Evolutionary conservation across 2,113 vertebrate species (phyloP).

Genomic region (Neofelis nebulosa): DNA sequence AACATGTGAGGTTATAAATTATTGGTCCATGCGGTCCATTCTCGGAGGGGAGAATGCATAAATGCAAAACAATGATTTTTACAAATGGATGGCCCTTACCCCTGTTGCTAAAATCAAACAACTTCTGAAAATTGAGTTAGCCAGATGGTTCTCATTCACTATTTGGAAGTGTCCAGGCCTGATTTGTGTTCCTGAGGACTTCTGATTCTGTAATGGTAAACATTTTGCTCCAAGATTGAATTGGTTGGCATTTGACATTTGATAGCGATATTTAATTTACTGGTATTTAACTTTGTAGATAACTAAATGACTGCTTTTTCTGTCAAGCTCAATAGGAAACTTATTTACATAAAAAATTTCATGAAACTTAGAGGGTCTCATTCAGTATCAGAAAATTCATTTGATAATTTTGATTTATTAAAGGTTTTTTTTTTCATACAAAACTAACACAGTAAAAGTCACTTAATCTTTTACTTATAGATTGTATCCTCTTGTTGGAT

Average conservation of each 20-base stretch:
- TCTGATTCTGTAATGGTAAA: neutral
- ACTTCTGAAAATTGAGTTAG: neutral
- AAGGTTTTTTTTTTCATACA: neutral
- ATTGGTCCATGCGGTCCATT: neutral
- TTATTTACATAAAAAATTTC: slow-evolving; percentile 1
- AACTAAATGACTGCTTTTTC: slow-evolving; percentile 8
- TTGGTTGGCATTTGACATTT: slow-evolving; percentile 11
- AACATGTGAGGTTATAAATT: neutral
- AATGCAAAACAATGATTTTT: neutral
- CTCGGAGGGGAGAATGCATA: neutral
- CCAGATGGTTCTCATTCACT: neutral
- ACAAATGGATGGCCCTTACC: neutral
- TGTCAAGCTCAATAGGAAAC: slow-evolving; percentile 15
- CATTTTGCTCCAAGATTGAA: neutral
- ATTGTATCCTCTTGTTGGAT: neutral
- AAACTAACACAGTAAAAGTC: neutral
- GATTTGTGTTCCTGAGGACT: neutral
- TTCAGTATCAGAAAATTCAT: slow-evolving; percentile 11
- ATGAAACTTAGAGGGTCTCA: slow-evolving; percentile 35
- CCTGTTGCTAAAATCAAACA: neutral
- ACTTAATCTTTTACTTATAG: neutral
- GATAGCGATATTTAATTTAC: slow-evolving; percentile 7
- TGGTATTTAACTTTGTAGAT: slow-evolving; percentile 6
- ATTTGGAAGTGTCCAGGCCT: neutral
- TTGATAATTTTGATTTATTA: slow-evolving; percentile 28